A percentile compares a stretch with the other conserved stretches of the same genome.
phyloP scores from a whole-genome alignment of 2,888 invertebrate species.

The Rhyacophila evoluta region DNA sequence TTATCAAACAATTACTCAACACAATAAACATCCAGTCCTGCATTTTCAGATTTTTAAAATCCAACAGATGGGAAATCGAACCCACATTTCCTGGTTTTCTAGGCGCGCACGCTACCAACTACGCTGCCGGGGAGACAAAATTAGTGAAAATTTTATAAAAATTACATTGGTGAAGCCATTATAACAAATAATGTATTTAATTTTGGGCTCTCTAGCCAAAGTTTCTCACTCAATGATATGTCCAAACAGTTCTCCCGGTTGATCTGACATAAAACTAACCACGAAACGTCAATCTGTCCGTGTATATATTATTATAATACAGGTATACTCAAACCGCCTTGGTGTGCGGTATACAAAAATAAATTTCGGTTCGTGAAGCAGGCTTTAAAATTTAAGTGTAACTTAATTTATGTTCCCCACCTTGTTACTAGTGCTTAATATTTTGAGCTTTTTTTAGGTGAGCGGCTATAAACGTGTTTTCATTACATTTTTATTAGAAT shows the following conservation, averaged over 20 bases:
- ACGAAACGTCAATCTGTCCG: conserved; percentile 9
- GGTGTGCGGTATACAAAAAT: conserved; percentile 23
- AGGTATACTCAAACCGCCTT: conserved; percentile 19
- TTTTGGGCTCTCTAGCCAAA: not conserved
- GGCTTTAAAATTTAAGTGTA: conserved; percentile 35
- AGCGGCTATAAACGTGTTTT: conserved; percentile 22
- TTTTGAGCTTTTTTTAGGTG: conserved; percentile 23
- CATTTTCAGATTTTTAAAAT: no score
- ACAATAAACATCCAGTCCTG: no score
- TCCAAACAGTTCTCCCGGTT: conserved; percentile 9
- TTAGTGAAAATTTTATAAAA: no score
- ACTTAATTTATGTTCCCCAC: conserved; percentile 38
- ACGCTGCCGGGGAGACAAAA: no score
- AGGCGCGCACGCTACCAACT: no score
- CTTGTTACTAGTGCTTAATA: conserved; percentile 26
- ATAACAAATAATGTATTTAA: no score
- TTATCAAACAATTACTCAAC: no score
- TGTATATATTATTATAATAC: not conserved
- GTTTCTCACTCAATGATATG: not conserved
- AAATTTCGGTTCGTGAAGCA: conserved; percentile 26
- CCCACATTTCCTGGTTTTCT: no score
- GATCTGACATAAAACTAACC: conserved; percentile 20
- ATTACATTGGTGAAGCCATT: no score
- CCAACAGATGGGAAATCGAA: no score
- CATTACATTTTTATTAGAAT: conserved; percentile 21